Percentiles rank a stretch among this genome's conserved stretches.
Evolutionary conservation across 1,140 invertebrate genomes (phyloP).

Genomic region (Diorhabda carinulata): DNA sequence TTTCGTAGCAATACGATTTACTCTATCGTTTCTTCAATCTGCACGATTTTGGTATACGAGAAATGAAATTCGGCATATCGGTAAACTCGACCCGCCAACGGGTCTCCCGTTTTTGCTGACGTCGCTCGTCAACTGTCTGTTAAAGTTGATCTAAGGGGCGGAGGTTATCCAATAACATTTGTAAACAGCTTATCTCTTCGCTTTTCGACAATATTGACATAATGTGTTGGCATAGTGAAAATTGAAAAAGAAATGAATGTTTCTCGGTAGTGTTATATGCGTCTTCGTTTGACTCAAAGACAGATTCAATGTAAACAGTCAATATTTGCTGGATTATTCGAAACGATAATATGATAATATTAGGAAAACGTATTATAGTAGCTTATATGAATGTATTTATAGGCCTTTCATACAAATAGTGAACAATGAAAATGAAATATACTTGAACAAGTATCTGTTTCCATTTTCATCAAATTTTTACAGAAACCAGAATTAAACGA

Average conservation of each 20-base stretch:
- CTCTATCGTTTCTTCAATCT: too few species aligned
- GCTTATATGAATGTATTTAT: too few species aligned
- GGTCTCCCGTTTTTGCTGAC: slow-evolving; percentile 5
- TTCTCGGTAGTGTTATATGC: background rate
- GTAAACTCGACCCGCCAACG: background rate
- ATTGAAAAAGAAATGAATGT: slow-evolving; percentile 9
- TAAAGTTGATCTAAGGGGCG: slow-evolving; percentile 14
- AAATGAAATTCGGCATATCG: too few species aligned
- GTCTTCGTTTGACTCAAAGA: background rate
- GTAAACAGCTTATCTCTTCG: slow-evolving; percentile 18
- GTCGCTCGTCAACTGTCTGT: slow-evolving; percentile 14
- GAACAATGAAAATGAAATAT: too few species aligned
- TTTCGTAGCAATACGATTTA: too few species aligned
- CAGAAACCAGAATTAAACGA: too few species aligned
- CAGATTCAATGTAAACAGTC: background rate
- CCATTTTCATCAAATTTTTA: too few species aligned
- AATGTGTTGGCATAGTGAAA: slow-evolving; percentile 10
- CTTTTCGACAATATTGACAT: slow-evolving; percentile 15
- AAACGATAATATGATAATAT: slow-evolving; percentile 3
- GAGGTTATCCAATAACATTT: slow-evolving; percentile 17
- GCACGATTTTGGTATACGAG: too few species aligned
- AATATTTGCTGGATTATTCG: background rate
- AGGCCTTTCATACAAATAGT: too few species aligned
- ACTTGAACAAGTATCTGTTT: too few species aligned
- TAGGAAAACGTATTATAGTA: background rate